These are phyloP conservation scores for Zaprionus gabonicus DNA, from an alignment of 1,140 invertebrate species.

Conservation along the genomic window DNA sequence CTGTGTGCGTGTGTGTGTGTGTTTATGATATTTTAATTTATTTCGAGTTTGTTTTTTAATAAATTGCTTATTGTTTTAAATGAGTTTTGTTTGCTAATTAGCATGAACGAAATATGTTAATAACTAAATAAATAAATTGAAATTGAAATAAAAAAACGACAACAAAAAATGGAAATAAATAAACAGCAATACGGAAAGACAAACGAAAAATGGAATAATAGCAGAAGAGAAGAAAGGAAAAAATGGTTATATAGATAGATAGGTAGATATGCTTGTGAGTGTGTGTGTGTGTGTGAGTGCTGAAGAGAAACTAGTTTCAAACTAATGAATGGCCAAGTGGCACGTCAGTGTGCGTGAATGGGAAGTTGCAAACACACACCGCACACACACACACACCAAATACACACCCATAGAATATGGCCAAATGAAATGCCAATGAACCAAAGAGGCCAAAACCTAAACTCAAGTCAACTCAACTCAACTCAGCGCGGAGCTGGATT, in stretches of 20 bases:
- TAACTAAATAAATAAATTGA: constrained; percentile 55
- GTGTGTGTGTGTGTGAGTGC: constrained; percentile 20
- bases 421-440: constrained; percentile 79
- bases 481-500: constrained; percentile 31
- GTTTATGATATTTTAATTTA: constrained; percentile 77
- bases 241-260: constrained; percentile 20
- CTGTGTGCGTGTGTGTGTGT: neutral
- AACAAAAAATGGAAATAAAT: constrained; percentile 13
- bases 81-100: constrained; percentile 76
- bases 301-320: constrained; percentile 74
- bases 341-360: constrained; percentile 67
- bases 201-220: constrained; percentile 2
- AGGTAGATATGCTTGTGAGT: constrained; percentile 33
- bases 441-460: constrained; percentile 71
- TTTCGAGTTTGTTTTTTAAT: constrained; percentile 65
- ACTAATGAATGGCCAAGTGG: constrained; percentile 67
- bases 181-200: constrained; percentile 37
- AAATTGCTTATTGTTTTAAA: constrained; percentile 81
- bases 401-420: constrained; percentile 44
- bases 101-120: constrained; percentile 61
- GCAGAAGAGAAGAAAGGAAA: constrained; percentile 34
- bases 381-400: constrained; percentile 4
- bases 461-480: constrained; percentile 10
- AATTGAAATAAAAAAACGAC: constrained; percentile 20
- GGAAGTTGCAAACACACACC: constrained; percentile 64